Conservation (phyloP, 2,113 vertebrate genomes). For the Cryptomyrus ogoouensis region DNA sequence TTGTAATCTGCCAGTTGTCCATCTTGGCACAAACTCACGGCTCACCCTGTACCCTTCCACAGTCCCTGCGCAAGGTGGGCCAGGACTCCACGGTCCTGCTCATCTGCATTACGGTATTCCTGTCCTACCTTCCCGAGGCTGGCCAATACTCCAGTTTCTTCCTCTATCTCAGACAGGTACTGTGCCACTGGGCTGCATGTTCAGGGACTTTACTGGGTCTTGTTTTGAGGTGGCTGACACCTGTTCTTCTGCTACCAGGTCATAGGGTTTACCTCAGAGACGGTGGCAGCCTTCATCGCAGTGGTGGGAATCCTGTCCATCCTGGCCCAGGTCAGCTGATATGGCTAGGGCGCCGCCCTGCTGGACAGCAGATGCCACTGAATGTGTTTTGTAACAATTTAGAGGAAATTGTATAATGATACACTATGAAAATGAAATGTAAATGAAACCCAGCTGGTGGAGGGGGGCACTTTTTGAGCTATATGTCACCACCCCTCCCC, state of each 20-base stretch:
- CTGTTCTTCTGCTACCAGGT: conserved; percentile 58
- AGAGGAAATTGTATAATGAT: neutral
- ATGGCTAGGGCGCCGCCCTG: neutral
- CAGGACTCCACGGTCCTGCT: conserved; percentile 87
- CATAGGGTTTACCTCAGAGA: conserved; percentile 77
- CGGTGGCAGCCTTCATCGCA: conserved; percentile 82
- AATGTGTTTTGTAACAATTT: neutral
- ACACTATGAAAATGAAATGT: neutral
- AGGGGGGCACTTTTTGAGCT: neutral
- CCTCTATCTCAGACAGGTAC: conserved; percentile 83
- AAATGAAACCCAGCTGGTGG: neutral
- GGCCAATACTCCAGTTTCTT: conserved; percentile 92
- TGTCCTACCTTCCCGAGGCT: conserved; percentile 86
- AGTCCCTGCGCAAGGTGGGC: conserved; percentile 85
- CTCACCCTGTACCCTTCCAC: neutral
- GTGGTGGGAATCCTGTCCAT: conserved; percentile 86
- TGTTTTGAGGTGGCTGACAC: neutral
- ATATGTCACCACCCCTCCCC: conserved; percentile 18
- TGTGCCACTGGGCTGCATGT: neutral
- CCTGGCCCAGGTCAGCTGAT: conserved; percentile 73
- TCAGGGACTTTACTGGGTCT: neutral
- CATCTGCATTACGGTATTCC: conserved; percentile 88
- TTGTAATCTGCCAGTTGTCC: neutral
- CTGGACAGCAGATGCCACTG: neutral
- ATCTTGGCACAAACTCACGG: neutral